Conservation (phyloP, 2,113 vertebrate genomes). For the Amblyornis subalaris region DNA sequence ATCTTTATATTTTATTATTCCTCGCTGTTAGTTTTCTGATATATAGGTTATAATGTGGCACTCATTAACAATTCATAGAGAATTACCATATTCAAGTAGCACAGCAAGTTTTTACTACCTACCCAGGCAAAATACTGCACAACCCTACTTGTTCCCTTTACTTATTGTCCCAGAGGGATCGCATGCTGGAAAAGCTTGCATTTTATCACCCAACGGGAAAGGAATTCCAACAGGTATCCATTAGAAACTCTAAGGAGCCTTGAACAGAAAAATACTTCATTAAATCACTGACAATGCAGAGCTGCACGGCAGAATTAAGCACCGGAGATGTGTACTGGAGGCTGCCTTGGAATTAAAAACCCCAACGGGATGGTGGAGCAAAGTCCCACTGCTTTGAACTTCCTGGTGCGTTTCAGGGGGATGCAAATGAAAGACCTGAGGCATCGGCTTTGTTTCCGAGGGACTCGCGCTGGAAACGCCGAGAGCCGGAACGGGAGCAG, state of each 20-base stretch:
- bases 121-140: not conserved
- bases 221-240: not conserved
- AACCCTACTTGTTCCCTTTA: not conserved
- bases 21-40: not conserved
- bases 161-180: not conserved
- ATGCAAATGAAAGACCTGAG: not conserved
- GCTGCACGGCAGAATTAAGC: not conserved
- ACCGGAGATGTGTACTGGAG: not conserved
- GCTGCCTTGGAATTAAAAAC: not conserved
- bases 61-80: slow-evolving; percentile 13
- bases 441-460: not conserved
- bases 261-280: not conserved
- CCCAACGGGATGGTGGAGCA: not conserved
- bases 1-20: not conserved
- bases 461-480: not conserved
- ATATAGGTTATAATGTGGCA: not conserved
- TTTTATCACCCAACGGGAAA: not conserved
- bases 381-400: not conserved
- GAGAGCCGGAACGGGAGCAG: not conserved
- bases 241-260: not conserved
- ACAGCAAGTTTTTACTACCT: slow-evolving; percentile 25
- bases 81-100: slow-evolving; percentile 31
- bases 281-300: not conserved
- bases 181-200: not conserved
- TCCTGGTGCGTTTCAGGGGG: not conserved